Conservation (phyloP, 2,797 vertebrate species). For the Rhincodon typus region DNA sequence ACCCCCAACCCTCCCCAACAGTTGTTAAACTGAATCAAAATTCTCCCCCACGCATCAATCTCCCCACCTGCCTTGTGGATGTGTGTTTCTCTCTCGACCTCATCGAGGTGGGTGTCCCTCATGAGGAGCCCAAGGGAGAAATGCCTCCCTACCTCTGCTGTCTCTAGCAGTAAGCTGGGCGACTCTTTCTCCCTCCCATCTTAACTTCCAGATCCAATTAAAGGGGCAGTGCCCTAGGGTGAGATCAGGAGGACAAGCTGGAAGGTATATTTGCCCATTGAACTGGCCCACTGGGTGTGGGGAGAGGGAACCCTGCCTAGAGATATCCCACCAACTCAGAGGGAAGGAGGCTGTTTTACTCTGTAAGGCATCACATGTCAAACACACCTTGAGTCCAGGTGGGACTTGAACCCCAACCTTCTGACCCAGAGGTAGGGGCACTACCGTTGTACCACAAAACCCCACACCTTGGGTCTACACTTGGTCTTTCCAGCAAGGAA, state of each 20-base stretch:
- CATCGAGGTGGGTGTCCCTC: background rate
- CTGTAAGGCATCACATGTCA: background rate
- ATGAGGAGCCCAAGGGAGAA: background rate
- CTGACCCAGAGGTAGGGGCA: no score
- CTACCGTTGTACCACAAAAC: no score
- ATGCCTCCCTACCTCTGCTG: no score
- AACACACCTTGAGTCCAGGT: background rate
- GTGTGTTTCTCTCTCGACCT: background rate
- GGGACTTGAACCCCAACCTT: no score
- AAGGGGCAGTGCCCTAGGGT: background rate
- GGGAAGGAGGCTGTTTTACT: background rate
- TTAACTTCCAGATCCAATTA: background rate
- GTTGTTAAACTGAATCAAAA: background rate
- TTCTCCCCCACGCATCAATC: background rate
- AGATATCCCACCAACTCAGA: background rate
- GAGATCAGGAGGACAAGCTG: background rate
- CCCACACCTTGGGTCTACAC: background rate
- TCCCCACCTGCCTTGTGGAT: no score
- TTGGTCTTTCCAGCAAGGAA: background rate
- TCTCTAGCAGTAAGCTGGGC: no score
- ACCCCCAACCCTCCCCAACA: no score
- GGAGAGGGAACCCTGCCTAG: no score
- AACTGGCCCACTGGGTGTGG: background rate
- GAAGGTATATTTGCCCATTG: background rate
- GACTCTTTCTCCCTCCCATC: no score